Conservation (phyloP, 2,113 vertebrate genomes). For the Phycodurus eques region DNA sequence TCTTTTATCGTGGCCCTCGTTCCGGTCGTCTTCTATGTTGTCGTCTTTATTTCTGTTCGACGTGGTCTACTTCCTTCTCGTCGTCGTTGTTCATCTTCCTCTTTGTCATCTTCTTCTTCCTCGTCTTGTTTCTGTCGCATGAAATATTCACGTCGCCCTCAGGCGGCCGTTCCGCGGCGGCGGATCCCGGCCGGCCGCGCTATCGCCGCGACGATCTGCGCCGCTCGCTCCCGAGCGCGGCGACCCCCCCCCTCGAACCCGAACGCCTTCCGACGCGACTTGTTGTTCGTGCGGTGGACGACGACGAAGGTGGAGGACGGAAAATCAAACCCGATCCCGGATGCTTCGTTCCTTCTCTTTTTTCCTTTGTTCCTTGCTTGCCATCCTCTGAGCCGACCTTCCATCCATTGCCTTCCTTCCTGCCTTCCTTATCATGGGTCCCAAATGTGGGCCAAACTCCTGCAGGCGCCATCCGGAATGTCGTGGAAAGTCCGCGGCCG, state of each 20-base stretch:
- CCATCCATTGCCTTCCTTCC: too few relatives aligned
- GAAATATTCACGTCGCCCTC: conserved; percentile 36
- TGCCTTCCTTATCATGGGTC: too few relatives aligned
- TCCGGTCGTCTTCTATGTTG: too few relatives aligned
- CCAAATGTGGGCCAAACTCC: not conserved
- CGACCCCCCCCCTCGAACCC: not conserved
- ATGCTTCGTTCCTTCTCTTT: not conserved
- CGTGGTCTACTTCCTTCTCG: too few relatives aligned
- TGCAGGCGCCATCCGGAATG: not conserved
- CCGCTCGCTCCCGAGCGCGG: not conserved
- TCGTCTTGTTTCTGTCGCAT: not conserved
- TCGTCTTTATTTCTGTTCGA: too few relatives aligned
- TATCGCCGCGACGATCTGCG: not conserved
- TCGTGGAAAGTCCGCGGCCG: not conserved
- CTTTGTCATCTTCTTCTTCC: not conserved
- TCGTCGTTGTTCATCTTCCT: not conserved
- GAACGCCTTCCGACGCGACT: too few relatives aligned
- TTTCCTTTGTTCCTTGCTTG: too few relatives aligned
- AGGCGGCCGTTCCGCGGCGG: conserved; percentile 35
- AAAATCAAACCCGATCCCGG: not conserved
- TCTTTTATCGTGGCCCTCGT: too few relatives aligned
- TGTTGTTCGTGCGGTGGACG: not conserved
- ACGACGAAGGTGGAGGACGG: not conserved
- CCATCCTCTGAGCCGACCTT: too few relatives aligned
- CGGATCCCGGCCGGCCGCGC: not conserved